These are phyloP conservation scores for Penaeus indicus DNA, from an alignment of 1,140 invertebrate species.

Conservation along the genomic window DNA sequence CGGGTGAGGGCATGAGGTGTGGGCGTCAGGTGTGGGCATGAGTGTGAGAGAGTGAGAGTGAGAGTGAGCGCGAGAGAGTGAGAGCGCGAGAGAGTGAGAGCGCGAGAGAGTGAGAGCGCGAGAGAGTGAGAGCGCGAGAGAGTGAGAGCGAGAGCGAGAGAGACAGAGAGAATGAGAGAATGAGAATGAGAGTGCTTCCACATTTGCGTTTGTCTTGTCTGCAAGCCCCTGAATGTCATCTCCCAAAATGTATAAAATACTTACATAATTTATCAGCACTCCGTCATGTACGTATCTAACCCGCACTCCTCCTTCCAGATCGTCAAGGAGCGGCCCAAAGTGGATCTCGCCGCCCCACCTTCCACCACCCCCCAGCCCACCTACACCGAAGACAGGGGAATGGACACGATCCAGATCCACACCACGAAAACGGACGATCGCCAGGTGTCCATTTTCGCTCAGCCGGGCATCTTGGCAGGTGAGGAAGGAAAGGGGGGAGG, in stretches of 20 bases:
- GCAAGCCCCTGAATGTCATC: no score
- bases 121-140: background rate
- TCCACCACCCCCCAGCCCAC: slow-evolving; percentile 40
- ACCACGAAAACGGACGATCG: slow-evolving; percentile 77
- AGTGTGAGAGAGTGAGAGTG: background rate
- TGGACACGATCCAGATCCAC: slow-evolving; percentile 62
- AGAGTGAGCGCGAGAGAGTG: no score
- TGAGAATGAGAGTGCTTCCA: no score
- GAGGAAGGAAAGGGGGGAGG: slow-evolving; percentile 65
- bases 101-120: background rate
- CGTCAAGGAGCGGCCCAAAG: background rate
- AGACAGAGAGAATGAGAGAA: background rate
- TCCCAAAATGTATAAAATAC: no score
- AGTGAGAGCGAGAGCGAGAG: background rate
- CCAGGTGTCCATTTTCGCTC: slow-evolving; percentile 91
- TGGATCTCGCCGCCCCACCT: background rate
- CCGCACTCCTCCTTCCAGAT: background rate
- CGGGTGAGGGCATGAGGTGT: background rate
- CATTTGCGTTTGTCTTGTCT: no score
- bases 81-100: no score
- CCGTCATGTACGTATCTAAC: no score
- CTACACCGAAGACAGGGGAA: slow-evolving; percentile 16
- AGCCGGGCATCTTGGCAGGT: slow-evolving; percentile 95
- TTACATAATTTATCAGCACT: no score
- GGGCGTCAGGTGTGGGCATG: background rate